Evolutionary conservation across 2,113 vertebrate genomes (phyloP).

Genomic region (Glaucidium brasilianum): DNA sequence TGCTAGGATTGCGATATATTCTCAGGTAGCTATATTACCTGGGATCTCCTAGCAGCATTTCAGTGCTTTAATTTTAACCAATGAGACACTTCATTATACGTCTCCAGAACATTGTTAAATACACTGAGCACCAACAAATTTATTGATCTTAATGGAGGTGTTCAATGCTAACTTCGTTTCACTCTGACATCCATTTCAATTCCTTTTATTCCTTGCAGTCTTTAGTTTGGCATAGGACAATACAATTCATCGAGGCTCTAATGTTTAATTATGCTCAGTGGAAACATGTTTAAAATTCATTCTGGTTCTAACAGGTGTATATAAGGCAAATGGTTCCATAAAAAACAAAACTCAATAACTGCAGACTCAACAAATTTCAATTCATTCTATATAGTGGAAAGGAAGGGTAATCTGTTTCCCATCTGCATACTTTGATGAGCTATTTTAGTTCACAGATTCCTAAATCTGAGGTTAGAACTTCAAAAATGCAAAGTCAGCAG

Average conservation of each 20-base stretch:
- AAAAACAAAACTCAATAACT: neutral
- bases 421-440: slow-evolving; percentile 16
- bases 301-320: neutral
- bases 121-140: neutral
- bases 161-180: neutral
- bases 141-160: slow-evolving; percentile 14
- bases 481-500: neutral
- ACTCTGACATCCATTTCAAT: slow-evolving; percentile 4
- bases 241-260: neutral
- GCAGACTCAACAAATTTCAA: neutral
- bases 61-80: slow-evolving; percentile 23
- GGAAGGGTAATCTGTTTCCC: neutral
- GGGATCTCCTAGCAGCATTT: neutral
- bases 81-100: neutral
- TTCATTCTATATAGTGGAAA: neutral
- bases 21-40: neutral
- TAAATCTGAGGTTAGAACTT: neutral
- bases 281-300: slow-evolving; percentile 43
- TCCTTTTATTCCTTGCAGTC: slow-evolving; percentile 1
- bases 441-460: neutral
- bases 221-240: neutral
- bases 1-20: neutral
- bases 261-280: slow-evolving; percentile 33
- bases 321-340: slow-evolving; percentile 31
- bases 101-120: neutral